These are phyloP conservation scores for Cephus pulcher DNA, from an alignment of 2,888 invertebrate species.

Conservation along the genomic window DNA sequence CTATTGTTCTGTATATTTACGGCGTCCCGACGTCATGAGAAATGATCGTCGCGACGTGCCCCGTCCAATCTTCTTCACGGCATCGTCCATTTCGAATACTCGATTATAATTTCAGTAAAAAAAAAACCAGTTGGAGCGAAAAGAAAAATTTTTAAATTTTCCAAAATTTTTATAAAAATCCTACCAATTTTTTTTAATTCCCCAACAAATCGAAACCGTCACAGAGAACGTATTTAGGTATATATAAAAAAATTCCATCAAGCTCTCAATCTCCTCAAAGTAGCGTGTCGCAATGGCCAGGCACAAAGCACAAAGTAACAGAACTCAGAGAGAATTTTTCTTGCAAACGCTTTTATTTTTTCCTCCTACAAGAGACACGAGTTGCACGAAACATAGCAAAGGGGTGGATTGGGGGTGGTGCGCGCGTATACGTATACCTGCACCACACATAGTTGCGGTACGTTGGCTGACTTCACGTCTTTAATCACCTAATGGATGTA, in stretches of 20 bases:
- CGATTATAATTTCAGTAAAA: neutral
- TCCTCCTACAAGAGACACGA: neutral
- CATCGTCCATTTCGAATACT: neutral
- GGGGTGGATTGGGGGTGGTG: neutral
- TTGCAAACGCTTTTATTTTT: neutral
- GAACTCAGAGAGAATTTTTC: neutral
- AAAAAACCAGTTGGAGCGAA: neutral
- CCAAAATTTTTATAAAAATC: neutral
- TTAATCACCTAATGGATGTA: constrained; percentile 39
- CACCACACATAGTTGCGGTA: neutral
- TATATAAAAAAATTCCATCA: neutral
- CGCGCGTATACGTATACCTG: neutral
- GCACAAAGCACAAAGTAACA: neutral
- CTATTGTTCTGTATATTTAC: neutral
- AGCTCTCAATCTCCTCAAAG: neutral
- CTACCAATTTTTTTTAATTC: neutral
- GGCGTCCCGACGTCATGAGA: neutral
- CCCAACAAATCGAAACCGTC: neutral
- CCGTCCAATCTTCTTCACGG: neutral
- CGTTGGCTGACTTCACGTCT: constrained; percentile 17
- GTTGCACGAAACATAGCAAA: neutral
- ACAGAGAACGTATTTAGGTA: neutral
- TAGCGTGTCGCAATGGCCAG: neutral
- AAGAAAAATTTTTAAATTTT: neutral
- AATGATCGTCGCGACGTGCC: neutral